These are phyloP conservation scores for Synanthedon andrenaeformis DNA, from an alignment of 2,888 invertebrate genomes.

Conservation along the genomic window DNA sequence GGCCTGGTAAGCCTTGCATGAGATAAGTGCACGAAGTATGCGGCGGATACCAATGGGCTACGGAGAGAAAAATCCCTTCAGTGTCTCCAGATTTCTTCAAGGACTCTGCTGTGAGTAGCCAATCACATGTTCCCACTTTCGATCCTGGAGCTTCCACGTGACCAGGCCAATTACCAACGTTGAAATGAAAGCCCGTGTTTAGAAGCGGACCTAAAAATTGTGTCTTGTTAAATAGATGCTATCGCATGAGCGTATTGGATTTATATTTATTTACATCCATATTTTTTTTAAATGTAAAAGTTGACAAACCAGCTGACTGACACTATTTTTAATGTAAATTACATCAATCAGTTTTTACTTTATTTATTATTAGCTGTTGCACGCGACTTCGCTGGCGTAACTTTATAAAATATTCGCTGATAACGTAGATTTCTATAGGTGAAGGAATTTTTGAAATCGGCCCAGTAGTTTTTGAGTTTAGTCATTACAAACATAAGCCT, in stretches of 20 bases:
- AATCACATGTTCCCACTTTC: slow-evolving; percentile 88
- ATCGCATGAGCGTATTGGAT: neutral
- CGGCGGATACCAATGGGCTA: slow-evolving; percentile 95
- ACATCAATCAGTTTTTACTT: too few species aligned
- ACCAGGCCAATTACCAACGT: slow-evolving; percentile 94
- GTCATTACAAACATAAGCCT: too few species aligned
- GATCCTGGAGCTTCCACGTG: slow-evolving; percentile 91
- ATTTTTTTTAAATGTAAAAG: neutral
- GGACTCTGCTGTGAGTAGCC: slow-evolving; percentile 87
- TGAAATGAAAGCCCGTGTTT: slow-evolving; percentile 94
- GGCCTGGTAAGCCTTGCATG: slow-evolving; percentile 86
- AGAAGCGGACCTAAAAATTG: slow-evolving; percentile 77
- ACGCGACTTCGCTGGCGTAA: too few species aligned
- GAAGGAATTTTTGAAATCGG: too few species aligned
- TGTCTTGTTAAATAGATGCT: neutral
- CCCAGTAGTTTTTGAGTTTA: too few species aligned
- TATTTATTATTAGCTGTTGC: too few species aligned
- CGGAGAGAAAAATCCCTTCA: slow-evolving; percentile 90
- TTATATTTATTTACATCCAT: neutral
- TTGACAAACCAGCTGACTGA: too few species aligned
- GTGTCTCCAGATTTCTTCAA: slow-evolving; percentile 82
- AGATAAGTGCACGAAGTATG: slow-evolving; percentile 93
- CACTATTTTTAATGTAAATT: too few species aligned
- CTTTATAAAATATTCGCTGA: too few species aligned
- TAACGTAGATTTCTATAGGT: too few species aligned